These are phyloP conservation scores for Argopecten irradians DNA, from an alignment of 1,140 invertebrate species.

Conservation along the genomic window DNA sequence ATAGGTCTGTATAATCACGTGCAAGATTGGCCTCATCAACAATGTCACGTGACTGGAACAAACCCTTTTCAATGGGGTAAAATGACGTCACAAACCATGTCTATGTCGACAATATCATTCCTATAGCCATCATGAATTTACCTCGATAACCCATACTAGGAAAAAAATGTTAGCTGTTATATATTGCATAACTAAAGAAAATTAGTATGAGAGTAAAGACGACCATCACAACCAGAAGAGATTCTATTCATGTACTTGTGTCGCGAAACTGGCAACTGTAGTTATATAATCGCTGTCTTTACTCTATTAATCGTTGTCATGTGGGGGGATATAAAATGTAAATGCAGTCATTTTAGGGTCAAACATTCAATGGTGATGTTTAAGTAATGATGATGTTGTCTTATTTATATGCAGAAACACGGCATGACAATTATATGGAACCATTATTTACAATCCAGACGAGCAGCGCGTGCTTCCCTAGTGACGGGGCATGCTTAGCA, in stretches of 20 bases:
- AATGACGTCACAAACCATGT: conserved; percentile 20
- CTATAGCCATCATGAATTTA: too few relatives aligned
- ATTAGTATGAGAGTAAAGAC: too few relatives aligned
- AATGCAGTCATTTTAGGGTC: background rate
- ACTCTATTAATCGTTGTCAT: background rate
- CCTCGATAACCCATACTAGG: too few relatives aligned
- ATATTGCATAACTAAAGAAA: too few relatives aligned
- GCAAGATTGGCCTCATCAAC: background rate
- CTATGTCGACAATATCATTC: too few relatives aligned
- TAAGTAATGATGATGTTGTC: background rate
- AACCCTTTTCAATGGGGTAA: background rate
- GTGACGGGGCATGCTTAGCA: background rate
- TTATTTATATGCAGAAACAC: conserved; percentile 17
- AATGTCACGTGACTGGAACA: background rate
- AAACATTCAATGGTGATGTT: background rate
- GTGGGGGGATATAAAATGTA: background rate
- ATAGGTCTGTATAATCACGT: background rate
- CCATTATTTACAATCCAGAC: background rate
- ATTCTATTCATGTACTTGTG: too few relatives aligned
- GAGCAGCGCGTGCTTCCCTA: conserved; percentile 2
- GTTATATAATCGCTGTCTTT: background rate
- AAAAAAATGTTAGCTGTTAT: too few relatives aligned
- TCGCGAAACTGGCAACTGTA: background rate
- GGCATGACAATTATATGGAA: background rate
- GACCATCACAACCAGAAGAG: too few relatives aligned